Evolutionary conservation across 2,113 vertebrate species (phyloP).

Genomic region (Bubo bubo): DNA sequence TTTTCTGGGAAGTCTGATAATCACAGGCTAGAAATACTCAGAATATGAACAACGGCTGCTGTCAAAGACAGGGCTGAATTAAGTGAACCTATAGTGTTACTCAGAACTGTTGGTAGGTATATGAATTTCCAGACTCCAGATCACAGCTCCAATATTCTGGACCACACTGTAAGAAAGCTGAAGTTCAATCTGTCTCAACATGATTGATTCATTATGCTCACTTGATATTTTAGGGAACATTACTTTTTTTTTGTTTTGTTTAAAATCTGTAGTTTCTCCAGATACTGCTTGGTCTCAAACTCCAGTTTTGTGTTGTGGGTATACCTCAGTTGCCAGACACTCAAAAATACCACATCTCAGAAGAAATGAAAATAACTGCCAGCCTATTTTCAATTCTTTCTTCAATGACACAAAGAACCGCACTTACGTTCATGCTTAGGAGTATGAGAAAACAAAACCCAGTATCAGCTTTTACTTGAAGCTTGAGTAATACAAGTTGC

Average conservation of each 20-base stretch:
- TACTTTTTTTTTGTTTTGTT: not conserved
- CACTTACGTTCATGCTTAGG: not conserved
- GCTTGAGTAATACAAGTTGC: not conserved
- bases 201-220: not conserved
- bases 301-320: not conserved
- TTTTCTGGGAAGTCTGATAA: not conserved
- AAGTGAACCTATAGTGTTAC: not conserved
- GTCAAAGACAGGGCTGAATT: not conserved
- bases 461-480: not conserved
- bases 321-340: not conserved
- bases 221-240: not conserved
- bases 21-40: not conserved
- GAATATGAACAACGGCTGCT: not conserved
- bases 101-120: fast-evolving
- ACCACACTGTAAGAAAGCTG: not conserved
- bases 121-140: not conserved
- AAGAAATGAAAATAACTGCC: not conserved
- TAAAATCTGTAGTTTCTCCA: not conserved
- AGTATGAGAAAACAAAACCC: not conserved
- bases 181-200: not conserved
- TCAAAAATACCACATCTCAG: not conserved
- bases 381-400: not conserved
- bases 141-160: not conserved
- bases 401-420: not conserved
- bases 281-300: not conserved